A percentile compares a stretch with the other conserved stretches of the same genome.
These are phyloP conservation scores for Lithosia quadra DNA, from an alignment of 2,888 invertebrate genomes.

Conservation along the genomic window DNA sequence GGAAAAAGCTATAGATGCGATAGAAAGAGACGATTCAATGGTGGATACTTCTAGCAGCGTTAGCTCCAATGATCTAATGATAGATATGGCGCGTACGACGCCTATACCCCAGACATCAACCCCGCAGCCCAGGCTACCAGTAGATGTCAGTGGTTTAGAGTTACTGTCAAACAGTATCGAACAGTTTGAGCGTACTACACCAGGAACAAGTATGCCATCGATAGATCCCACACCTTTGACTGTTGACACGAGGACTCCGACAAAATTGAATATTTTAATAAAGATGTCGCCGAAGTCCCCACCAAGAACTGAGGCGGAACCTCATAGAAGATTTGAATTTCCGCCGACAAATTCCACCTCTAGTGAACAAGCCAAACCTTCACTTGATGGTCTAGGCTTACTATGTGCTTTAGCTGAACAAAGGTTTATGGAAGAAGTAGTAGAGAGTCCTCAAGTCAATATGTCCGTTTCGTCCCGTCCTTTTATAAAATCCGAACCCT, in stretches of 20 bases:
- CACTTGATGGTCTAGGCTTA: slow-evolving; percentile 90
- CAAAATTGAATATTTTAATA: slow-evolving; percentile 78
- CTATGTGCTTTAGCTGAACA: slow-evolving; percentile 95
- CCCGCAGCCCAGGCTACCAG: slow-evolving; percentile 65
- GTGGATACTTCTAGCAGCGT: slow-evolving; percentile 79
- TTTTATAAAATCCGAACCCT: slow-evolving; percentile 75
- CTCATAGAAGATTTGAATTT: slow-evolving; percentile 77
- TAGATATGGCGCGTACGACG: slow-evolving; percentile 76
- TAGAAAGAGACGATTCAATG: slow-evolving; percentile 76
- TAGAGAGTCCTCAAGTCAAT: slow-evolving; percentile 67
- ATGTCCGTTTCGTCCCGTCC: slow-evolving; percentile 65
- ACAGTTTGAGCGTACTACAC: slow-evolving; percentile 89
- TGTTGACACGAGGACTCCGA: slow-evolving; percentile 75
- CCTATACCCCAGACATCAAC: slow-evolving; percentile 57
- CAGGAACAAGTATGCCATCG: slow-evolving; percentile 71
- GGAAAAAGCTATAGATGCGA: slow-evolving; percentile 79
- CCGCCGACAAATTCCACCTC: slow-evolving; percentile 62
- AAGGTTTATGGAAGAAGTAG: slow-evolving; percentile 92
- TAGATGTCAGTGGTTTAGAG: slow-evolving; percentile 93
- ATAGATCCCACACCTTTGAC: slow-evolving; percentile 72
- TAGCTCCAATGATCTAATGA: slow-evolving; percentile 80
- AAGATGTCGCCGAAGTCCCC: slow-evolving; percentile 82
- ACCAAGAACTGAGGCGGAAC: slow-evolving; percentile 72
- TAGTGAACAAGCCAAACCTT: slow-evolving; percentile 74
- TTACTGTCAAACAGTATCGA: slow-evolving; percentile 94